Evolutionary conservation across 1,140 invertebrate genomes (phyloP).

Genomic region (Penaeus chinensis): DNA sequence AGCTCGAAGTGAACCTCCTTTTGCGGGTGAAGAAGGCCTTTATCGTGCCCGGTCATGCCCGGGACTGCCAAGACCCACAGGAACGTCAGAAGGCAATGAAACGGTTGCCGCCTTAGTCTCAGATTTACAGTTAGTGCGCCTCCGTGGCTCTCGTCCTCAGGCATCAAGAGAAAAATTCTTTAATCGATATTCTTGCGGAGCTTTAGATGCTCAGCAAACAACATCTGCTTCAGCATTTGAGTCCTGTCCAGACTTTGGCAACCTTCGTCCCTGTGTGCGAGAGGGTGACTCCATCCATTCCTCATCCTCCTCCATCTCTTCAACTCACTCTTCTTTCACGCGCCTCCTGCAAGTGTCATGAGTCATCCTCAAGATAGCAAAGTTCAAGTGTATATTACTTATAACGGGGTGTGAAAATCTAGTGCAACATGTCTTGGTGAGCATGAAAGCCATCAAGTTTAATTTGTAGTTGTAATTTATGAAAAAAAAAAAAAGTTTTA

Average conservation of each 20-base stretch:
- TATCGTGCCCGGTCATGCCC: conserved; percentile 55
- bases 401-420: conserved; percentile 20
- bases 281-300: conserved; percentile 50
- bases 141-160: conserved; percentile 35
- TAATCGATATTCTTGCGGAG: conserved; percentile 54
- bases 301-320: conserved; percentile 56
- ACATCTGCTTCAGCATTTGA: conserved; percentile 35
- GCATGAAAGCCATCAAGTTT: background rate
- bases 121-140: conserved; percentile 48
- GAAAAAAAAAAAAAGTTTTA: conserved; percentile 19
- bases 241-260: conserved; percentile 56
- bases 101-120: conserved; percentile 36
- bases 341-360: conserved; percentile 53
- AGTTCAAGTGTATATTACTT: background rate
- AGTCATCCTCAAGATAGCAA: background rate
- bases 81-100: conserved; percentile 28
- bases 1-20: conserved; percentile 53
- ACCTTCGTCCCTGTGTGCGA: conserved; percentile 49
- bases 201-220: conserved; percentile 38
- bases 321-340: conserved; percentile 58
- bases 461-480: conserved; percentile 27
- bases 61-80: conserved; percentile 34
- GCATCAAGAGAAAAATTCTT: conserved; percentile 35
- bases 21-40: conserved; percentile 46
- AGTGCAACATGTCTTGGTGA: background rate